These are phyloP conservation scores for Drosophila ironensis DNA, from an alignment of 1,140 invertebrate genomes.

Conservation along the genomic window DNA sequence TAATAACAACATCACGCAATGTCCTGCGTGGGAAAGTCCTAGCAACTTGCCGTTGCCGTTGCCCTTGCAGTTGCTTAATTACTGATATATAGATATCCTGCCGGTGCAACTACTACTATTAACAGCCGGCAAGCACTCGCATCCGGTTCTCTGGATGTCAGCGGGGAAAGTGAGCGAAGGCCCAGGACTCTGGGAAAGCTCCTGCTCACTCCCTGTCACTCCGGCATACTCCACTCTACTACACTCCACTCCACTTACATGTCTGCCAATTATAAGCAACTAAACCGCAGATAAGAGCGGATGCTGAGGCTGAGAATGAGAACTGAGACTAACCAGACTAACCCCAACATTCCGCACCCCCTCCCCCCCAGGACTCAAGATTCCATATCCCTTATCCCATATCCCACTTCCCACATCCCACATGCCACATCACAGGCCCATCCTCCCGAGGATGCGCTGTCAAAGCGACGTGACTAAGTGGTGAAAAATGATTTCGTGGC, in stretches of 20 bases:
- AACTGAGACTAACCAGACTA: conserved; percentile 36
- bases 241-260: conserved; percentile 52
- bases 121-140: conserved; percentile 40
- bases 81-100: conserved; percentile 48
- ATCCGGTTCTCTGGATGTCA: conserved; percentile 27
- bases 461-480: conserved; percentile 79
- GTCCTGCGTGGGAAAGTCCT: conserved; percentile 57
- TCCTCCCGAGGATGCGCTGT: conserved; percentile 51
- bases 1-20: conserved; percentile 56
- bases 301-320: conserved; percentile 50
- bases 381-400: neutral
- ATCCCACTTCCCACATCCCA: neutral
- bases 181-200: conserved; percentile 43
- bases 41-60: conserved; percentile 52
- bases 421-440: neutral
- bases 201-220: conserved; percentile 1
- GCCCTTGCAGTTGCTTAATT: conserved; percentile 40
- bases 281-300: conserved; percentile 77
- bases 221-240: neutral
- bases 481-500: conserved; percentile 79
- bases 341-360: neutral
- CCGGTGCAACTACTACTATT: conserved; percentile 32
- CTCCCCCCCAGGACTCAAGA: neutral
- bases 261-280: conserved; percentile 79
- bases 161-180: neutral